Evolutionary conservation across 2,113 vertebrate genomes (phyloP), one percentile per base, ranked within the genome.

Genomic region (Castor canadensis): DNA sequence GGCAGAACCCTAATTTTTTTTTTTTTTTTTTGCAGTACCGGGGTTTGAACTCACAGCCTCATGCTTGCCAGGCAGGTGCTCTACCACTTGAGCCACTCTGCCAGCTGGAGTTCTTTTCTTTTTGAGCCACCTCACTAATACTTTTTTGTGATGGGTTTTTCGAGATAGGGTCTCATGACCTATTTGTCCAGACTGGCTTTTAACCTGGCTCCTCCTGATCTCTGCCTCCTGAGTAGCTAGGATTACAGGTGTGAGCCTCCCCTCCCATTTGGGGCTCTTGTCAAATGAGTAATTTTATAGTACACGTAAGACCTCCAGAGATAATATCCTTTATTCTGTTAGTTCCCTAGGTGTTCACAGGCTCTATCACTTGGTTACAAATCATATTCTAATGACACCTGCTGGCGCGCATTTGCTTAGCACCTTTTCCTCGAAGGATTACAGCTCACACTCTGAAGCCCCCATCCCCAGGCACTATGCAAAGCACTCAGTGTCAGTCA

Each of bases 271-370:
- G 56, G 16, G 56, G 28, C 49, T 84, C 72, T 47, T 38, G 40
- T 71, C 60, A 71, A 35, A 77, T 12, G 16, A 89, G 49, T 62
- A 66, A 89, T 30, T 93, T 81, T 62, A 72, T 3, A 83, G 47
- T 19, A 64, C 26, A 38, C 35, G 45, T 84, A 69, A 90, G 58
- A 75, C n/a, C 35, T 93, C 64, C 75, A 71, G 56, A 83, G 88
- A 77, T 69, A 81, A 56, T 22, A 89, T 52, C 64, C 69, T 97
- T 87, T 84, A 85, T 94, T 95, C 64, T 87, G 83, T 38, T 56
- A 12, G 87, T 45, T 87, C 79, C 64, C 85, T 66, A 64, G 85
- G 49, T 19, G 79, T 43, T 89, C 64, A 87, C 56, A 85, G 26
- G 69, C 43, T 40, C 84, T 83, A 56, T 45, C 40, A 35, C 49